Base-by-base conservation (phyloP, 2,888 invertebrate genomes). In the Synergus japonicus region DNA sequence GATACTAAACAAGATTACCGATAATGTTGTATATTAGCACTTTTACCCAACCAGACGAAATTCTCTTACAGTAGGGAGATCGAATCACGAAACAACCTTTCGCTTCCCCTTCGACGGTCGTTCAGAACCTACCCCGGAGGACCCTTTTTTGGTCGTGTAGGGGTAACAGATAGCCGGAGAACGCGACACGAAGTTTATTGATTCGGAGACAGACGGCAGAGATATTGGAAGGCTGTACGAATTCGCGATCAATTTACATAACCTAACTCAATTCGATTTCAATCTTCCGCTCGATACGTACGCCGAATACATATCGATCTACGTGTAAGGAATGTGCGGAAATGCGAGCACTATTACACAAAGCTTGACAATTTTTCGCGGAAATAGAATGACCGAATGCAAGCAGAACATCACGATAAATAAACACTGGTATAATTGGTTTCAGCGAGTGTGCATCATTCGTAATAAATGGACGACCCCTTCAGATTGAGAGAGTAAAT, bases 201-300 rank as follows among this genome's bases (percentile, higher is more conserved):
- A 83, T 85, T 85, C 81, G 76, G 73, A 80, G 82, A 83, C 82
- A 80, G 83, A 78, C 76, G 76, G 65, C 60, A 67, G 80, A 80
- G 79, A 83, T 83, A 85, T 84, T 83, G 84, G 77, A 81, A 82
- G 81, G 79, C 83, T 73, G 79, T 29, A 78, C 82, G 80, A 85
- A 85, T 85, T 84, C 83, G 83, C 76, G 85, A 85, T 83, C 86
- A 87, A 85, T 87, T 87, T 87, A 85, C 86, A 87, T 87, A 87
- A 87, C 85, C 85, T 86, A 86, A 87, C 86, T 86, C 86, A 84
- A 87, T 87, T 86, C 85, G 86, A 85, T 85, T 86, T 84, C 85
- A 84, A 83, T 86, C 85, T 85, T 84, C 80, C 82, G 81, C 82
- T 80, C 81, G 79, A 85, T 84, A 84, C 83, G 79, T 54, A 73